Conservation (phyloP, 1,140 invertebrate species). For the Vanessa tameamea region DNA sequence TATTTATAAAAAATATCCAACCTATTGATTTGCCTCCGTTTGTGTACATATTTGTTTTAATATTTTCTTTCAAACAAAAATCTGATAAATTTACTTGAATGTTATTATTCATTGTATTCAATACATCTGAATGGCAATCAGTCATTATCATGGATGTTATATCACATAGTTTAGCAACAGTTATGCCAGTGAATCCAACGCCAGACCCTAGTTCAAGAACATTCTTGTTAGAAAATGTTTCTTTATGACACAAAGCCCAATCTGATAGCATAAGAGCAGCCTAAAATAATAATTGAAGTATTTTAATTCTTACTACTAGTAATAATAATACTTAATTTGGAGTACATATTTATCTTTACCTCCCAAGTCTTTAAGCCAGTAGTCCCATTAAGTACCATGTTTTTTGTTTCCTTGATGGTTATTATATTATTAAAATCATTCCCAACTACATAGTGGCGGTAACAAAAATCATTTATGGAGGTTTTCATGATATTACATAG, state of each 20-base stretch:
- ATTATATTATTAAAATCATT: slow-evolving; percentile 52
- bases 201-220: slow-evolving; percentile 71
- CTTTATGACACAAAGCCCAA: slow-evolving; percentile 59
- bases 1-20: slow-evolving; percentile 32
- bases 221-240: slow-evolving; percentile 56
- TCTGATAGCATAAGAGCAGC: slow-evolving; percentile 67
- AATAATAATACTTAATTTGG: no score
- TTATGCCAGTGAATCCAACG: slow-evolving; percentile 68
- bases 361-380: slow-evolving; percentile 74
- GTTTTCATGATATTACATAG: slow-evolving; percentile 54
- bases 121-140: slow-evolving; percentile 67
- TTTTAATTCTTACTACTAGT: no score
- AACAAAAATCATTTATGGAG: slow-evolving; percentile 45
- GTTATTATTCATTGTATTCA: slow-evolving; percentile 59
- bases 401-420: slow-evolving; percentile 69
- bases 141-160: slow-evolving; percentile 52
- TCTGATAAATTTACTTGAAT: slow-evolving; percentile 63
- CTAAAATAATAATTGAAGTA: slow-evolving; percentile 50
- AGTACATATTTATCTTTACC: slow-evolving; percentile 43
- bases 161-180: slow-evolving; percentile 62
- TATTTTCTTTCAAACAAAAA: slow-evolving; percentile 16
- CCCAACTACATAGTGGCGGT: slow-evolving; percentile 61
- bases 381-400: slow-evolving; percentile 72
- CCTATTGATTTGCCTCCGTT: slow-evolving; percentile 43
- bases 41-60: slow-evolving; percentile 22